Evolutionary conservation across 2,797 vertebrate genomes (phyloP), one percentile per base, ranked within the genome.

Genomic region (Muscicapa striata): DNA sequence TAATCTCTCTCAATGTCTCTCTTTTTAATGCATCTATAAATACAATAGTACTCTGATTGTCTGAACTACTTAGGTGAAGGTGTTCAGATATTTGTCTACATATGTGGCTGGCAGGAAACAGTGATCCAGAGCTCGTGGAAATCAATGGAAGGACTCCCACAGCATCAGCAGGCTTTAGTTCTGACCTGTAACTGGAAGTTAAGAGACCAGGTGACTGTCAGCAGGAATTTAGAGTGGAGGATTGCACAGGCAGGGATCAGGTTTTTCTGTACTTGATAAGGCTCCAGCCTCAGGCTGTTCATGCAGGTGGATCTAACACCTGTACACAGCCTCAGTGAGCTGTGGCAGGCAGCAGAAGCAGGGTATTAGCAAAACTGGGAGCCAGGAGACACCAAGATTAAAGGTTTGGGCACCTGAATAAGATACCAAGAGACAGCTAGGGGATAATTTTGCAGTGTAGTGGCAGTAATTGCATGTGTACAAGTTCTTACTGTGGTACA

Each of bases 1-100:
- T 97, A 96, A 95, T 97, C 73, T 75, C 55, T 64, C 85, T 93
- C 95, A 96, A 96, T 97, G 84, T 95, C 55, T 84, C 96, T 70
- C 40, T 49, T 80, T 91, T 76, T 59, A 48, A 59, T 30, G 15
- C 46, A 51, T 38, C 29, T 57, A 29, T 62, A 94, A 90, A 86
- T 74, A 63, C 54, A 91, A 34, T 23, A 63, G 52, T 30, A 69
- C 87, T 64, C 45, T 57, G 90, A 84, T 61, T 72, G 69, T 41
- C 67, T 73, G 85, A 77, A 72, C 77, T 77, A 5, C 58, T 63
- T 69, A 40, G 67, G 52, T 70, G 82, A 82, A 95, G 75, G 51
- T 67, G 27, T 52, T 88, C 49, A 26, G 78, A 36, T 93, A 88
- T 87, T 84, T 85, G 81, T 90, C 84, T 89, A 32, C 41, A 8